phyloP scores from a whole-genome alignment of 2,113 vertebrate genomes.

The Strigops habroptila region DNA sequence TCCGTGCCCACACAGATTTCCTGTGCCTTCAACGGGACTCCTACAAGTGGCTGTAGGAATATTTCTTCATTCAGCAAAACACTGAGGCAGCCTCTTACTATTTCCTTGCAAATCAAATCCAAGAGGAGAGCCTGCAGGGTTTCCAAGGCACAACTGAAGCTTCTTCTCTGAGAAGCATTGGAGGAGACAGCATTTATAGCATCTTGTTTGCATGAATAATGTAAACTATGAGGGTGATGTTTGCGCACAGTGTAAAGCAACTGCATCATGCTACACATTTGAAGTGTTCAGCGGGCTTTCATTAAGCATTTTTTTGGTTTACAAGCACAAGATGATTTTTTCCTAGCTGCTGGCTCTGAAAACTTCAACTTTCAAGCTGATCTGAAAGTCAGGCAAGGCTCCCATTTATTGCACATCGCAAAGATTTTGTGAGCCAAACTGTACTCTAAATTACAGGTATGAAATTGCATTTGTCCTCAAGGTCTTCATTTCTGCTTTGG shows the following conservation, averaged over 20 bases:
- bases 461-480: slow-evolving; percentile 14
- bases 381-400: not conserved
- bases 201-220: slow-evolving; percentile 54
- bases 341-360: not conserved
- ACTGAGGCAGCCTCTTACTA: not conserved
- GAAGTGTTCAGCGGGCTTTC: not conserved
- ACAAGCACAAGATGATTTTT: not conserved
- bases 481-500: not conserved
- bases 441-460: slow-evolving; percentile 10
- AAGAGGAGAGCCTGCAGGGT: not conserved
- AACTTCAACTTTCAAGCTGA: not conserved
- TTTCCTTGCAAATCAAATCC: not conserved
- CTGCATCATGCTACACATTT: not conserved
- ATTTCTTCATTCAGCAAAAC: not conserved
- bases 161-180: not conserved
- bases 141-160: not conserved
- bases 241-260: slow-evolving; percentile 3
- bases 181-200: slow-evolving; percentile 21
- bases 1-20: not conserved
- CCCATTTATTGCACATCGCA: not conserved
- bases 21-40: not conserved
- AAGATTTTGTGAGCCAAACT: not conserved
- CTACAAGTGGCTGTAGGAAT: not conserved
- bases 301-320: not conserved
- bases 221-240: not conserved